These are phyloP conservation scores for Condylura cristata DNA, from an alignment of 2,113 vertebrate genomes.

Conservation along the genomic window DNA sequence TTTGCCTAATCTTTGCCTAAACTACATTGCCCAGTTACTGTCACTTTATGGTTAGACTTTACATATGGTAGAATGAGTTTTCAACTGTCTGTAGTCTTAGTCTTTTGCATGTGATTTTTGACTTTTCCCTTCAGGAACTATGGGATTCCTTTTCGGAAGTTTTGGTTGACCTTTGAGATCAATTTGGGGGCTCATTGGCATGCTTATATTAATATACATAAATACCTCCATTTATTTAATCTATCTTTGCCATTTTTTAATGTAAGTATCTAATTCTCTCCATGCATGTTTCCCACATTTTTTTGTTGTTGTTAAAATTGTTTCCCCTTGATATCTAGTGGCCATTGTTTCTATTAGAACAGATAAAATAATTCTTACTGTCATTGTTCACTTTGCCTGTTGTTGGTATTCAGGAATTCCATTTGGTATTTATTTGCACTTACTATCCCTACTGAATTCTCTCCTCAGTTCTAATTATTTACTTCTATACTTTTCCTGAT, in stretches of 20 bases:
- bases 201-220: not conserved
- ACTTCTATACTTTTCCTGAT: not conserved
- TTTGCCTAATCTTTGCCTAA: not conserved
- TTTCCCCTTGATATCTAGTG: not conserved
- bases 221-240: not conserved
- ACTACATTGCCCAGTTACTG: not conserved
- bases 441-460: conserved; percentile 2
- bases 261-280: not conserved
- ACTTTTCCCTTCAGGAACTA: not conserved
- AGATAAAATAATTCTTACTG: not conserved
- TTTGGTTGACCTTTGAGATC: not conserved
- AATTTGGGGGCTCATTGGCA: not conserved
- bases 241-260: not conserved
- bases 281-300: not conserved
- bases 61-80: not conserved
- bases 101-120: not conserved
- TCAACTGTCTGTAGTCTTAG: not conserved
- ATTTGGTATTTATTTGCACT: conserved; percentile 25
- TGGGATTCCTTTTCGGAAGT: not conserved
- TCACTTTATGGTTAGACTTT: not conserved
- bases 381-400: not conserved
- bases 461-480: not conserved
- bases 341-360: not conserved
- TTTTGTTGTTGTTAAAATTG: not conserved
- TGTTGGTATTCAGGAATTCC: not conserved